phyloP scores from a whole-genome alignment of 53 echinoderm and acorn worm species.

The Actinopyga echinites region DNA sequence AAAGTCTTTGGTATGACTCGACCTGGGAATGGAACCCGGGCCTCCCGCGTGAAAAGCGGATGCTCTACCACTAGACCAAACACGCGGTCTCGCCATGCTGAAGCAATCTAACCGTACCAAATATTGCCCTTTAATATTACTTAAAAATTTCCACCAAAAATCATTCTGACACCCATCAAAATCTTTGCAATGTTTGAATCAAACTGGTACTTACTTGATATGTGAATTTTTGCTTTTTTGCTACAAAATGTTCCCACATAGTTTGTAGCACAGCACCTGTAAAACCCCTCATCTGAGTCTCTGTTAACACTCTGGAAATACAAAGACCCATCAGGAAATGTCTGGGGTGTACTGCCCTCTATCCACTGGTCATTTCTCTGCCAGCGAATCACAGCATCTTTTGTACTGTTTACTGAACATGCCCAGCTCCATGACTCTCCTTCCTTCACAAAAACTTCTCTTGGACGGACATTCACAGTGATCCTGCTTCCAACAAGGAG shows the following conservation, averaged over 20 bases:
- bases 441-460: neutral
- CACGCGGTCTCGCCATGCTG: too few relatives aligned
- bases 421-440: neutral
- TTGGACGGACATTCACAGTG: neutral
- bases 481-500: slow-evolving; percentile 1
- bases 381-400: neutral
- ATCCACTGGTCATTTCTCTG: neutral
- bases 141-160: too few relatives aligned
- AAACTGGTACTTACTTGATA: slow-evolving; percentile 59
- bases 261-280: slow-evolving; percentile 67
- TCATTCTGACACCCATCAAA: neutral
- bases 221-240: slow-evolving; percentile 38
- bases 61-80: too few relatives aligned
- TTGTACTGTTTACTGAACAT: neutral
- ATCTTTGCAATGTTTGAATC: neutral
- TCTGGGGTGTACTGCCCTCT: slow-evolving; percentile 31
- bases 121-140: too few relatives aligned
- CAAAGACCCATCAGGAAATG: slow-evolving; percentile 47
- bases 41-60: too few relatives aligned
- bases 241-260: slow-evolving; percentile 66
- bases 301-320: slow-evolving; percentile 49
- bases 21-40: too few relatives aligned
- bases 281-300: slow-evolving; percentile 52
- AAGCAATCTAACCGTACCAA: too few relatives aligned
- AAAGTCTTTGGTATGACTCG: too few relatives aligned